Conservation (phyloP, 2,888 invertebrate genomes). For the Philaethria dido region DNA sequence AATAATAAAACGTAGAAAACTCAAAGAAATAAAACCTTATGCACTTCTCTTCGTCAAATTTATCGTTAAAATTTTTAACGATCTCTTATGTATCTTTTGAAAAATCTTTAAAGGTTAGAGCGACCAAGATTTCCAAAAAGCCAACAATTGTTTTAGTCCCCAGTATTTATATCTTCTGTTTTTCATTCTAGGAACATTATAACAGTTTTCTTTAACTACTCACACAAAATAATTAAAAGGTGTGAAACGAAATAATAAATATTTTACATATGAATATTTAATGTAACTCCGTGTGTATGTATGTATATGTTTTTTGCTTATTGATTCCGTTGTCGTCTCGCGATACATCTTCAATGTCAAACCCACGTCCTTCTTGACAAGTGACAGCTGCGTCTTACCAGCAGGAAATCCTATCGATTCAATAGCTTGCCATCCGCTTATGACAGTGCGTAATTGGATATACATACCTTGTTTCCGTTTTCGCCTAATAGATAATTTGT, state of each 20-base stretch:
- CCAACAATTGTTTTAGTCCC: no score
- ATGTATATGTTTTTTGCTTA: conserved; percentile 4
- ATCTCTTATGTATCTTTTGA: no score
- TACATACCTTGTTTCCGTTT: neutral
- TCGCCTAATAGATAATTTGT: neutral
- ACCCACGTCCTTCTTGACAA: conserved; percentile 34
- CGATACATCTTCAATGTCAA: conserved; percentile 32
- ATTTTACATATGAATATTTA: neutral
- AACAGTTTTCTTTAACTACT: no score
- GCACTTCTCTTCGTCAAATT: no score
- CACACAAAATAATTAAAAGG: no score
- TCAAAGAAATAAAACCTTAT: no score
- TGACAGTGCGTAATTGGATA: conserved; percentile 33
- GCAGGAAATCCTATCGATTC: conserved; percentile 33
- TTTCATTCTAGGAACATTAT: no score
- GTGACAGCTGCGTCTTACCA: conserved; percentile 37
- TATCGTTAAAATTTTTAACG: no score
- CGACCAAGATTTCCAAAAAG: no score
- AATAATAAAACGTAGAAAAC: no score
- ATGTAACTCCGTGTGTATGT: neutral
- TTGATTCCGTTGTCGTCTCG: conserved; percentile 20
- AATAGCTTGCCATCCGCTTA: conserved; percentile 25
- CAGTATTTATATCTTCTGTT: no score
- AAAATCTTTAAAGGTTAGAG: no score
- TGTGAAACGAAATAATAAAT: neutral